Conservation (phyloP, 2,113 vertebrate species). For the Xiphorhynchus elegans region DNA sequence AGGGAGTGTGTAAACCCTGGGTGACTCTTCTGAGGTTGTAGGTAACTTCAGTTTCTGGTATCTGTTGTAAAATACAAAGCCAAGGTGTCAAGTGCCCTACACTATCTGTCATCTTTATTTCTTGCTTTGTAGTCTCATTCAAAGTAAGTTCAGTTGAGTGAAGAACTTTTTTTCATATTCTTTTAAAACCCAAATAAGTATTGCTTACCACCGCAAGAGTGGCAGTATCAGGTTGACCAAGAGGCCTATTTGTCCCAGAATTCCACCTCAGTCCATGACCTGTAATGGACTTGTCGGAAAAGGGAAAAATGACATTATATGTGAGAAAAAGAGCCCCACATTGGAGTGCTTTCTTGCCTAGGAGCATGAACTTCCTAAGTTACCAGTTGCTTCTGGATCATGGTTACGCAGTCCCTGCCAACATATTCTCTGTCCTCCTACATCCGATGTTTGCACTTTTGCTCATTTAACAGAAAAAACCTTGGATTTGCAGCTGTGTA, state of each 20-base stretch:
- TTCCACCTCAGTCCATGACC: neutral
- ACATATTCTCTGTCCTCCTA: neutral
- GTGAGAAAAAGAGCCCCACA: neutral
- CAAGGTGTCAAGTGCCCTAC: neutral
- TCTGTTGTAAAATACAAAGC: neutral
- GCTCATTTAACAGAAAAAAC: neutral
- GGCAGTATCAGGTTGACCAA: neutral
- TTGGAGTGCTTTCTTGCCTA: neutral
- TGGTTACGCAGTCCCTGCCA: rapidly evolving
- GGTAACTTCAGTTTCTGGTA: neutral
- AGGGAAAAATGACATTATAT: neutral
- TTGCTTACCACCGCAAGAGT: neutral
- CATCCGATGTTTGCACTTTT: neutral
- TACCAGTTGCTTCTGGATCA: neutral
- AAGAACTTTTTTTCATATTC: neutral
- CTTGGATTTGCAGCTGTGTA: neutral
- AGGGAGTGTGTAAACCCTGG: neutral
- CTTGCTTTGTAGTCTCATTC: neutral
- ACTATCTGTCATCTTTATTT: neutral
- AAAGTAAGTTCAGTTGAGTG: neutral
- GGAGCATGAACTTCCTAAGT: neutral
- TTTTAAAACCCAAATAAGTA: neutral
- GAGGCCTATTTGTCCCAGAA: neutral
- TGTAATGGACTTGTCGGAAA: neutral
- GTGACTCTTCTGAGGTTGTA: neutral